Base-by-base conservation (phyloP, 2,113 vertebrate species). In the Halichoerus grypus region DNA sequence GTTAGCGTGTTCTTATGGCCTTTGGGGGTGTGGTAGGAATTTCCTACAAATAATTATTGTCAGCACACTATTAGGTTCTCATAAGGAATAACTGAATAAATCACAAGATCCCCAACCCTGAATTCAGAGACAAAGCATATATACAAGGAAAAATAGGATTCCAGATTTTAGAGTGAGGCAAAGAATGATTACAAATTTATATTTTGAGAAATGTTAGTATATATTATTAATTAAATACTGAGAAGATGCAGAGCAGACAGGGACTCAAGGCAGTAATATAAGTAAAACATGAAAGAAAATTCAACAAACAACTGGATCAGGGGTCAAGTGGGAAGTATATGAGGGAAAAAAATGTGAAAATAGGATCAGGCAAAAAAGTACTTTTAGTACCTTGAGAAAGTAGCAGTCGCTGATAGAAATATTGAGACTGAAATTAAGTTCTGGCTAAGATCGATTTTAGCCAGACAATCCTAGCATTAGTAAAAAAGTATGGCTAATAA, bases 51-150 rank as follows among this genome's bases (percentile, higher is more conserved):
- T 89, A 59, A 84, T 92, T 91, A 83, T 13, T 4, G n/a, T 82
- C 65, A n/a, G 55, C 33, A 71, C 12, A 33, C 59, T 21, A 15
- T 33, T 28, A 42, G 61, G 16, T 79, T 46, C 71, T 53, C 59
- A 1, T 76, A 67, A 89, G 55, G 53, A 95, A n/a, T 85, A 88
- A 94, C 79, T 51, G 53, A 91, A 31, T 86, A 81, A 80, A 8
- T 79, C 74, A 55, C 14, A 94, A 81, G 61, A 71, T 81, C 61
- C 51, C 71, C 82, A 61, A 61, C 42, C 5, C 49, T 92, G 63
- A 79, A 49, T 87, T 96, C 88, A 79, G 15, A 93, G 31, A 92
- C 19, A 85, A 88, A 95, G 49, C 33, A 77, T n/a, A 71, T 42
- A 71, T 5, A 55, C n/a, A 79, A 77, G 33, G 80, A 65, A 63